A percentile compares a stretch with the other conserved stretches of the same genome.
phyloP scores from a whole-genome alignment of 2,888 invertebrate genomes.

The Frankliniella intonsa region DNA sequence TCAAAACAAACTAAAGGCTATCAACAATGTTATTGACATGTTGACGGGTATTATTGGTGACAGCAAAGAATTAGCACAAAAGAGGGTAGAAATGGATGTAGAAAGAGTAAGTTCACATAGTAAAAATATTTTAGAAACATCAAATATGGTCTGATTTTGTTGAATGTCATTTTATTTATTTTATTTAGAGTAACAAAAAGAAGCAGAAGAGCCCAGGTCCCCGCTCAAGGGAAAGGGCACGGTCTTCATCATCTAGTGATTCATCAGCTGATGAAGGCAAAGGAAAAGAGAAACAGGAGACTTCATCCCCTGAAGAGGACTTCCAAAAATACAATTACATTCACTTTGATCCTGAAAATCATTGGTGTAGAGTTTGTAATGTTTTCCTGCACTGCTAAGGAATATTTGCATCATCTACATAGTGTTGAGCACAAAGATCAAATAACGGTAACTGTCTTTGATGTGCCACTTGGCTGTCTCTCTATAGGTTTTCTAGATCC shows the following conservation, averaged over 20 bases:
- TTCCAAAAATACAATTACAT: slow-evolving; percentile 63
- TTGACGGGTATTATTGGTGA: slow-evolving; percentile 79
- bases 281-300: slow-evolving; percentile 40
- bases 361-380: slow-evolving; percentile 84
- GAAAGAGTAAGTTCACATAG: neutral
- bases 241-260: slow-evolving; percentile 22
- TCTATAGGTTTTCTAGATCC: slow-evolving; percentile 30
- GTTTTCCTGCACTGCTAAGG: slow-evolving; percentile 82
- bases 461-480: slow-evolving; percentile 27
- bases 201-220: neutral
- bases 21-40: slow-evolving; percentile 84
- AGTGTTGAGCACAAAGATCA: slow-evolving; percentile 67
- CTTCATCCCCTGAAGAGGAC: slow-evolving; percentile 39
- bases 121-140: slow-evolving; percentile 27
- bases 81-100: slow-evolving; percentile 31
- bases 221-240: neutral
- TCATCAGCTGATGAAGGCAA: slow-evolving; percentile 43
- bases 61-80: slow-evolving; percentile 41
- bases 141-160: slow-evolving; percentile 22
- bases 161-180: neutral
- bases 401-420: slow-evolving; percentile 79
- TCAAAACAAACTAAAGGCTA: slow-evolving; percentile 73
- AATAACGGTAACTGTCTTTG: slow-evolving; percentile 40
- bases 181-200: neutral
- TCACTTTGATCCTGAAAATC: slow-evolving; percentile 84